Conservation (phyloP, 2,888 invertebrate genomes). For the Drosophila quinaria region DNA sequence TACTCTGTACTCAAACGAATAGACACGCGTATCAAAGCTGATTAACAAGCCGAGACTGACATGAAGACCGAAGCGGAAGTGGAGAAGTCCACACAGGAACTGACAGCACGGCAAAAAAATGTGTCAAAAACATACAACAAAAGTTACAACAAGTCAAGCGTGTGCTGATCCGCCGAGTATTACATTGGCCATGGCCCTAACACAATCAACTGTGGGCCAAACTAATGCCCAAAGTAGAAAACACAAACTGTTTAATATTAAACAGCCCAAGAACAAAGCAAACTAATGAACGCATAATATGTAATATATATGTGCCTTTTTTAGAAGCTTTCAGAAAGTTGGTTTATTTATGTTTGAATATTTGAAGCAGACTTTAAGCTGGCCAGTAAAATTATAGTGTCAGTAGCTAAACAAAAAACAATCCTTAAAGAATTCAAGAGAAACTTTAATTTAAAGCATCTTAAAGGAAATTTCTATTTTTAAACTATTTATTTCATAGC, state of each 20-base stretch:
- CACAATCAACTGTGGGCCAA: constrained; percentile 39
- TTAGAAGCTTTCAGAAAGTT: background rate
- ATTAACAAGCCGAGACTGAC: constrained; percentile 58
- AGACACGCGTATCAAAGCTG: constrained; percentile 71
- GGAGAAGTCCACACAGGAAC: constrained; percentile 14
- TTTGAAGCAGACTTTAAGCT: background rate
- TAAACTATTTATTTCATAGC: constrained; percentile 21
- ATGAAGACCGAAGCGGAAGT: background rate
- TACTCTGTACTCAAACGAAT: constrained; percentile 20
- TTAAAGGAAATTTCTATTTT: background rate
- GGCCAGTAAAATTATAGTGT: too few relatives aligned
- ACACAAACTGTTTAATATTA: constrained; percentile 50
- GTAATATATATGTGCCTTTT: constrained; percentile 5
- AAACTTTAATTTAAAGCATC: background rate
- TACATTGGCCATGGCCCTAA: constrained; percentile 31
- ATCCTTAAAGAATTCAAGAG: background rate
- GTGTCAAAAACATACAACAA: constrained; percentile 69
- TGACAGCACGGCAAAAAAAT: constrained; percentile 43
- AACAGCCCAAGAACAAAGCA: constrained; percentile 28
- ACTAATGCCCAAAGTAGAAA: constrained; percentile 16
- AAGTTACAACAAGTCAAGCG: constrained; percentile 72
- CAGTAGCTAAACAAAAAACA: background rate
- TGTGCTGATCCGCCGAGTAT: constrained; percentile 63
- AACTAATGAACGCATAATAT: constrained; percentile 7
- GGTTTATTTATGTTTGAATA: background rate